These are phyloP conservation scores for Trilocha varians DNA, from an alignment of 2,888 invertebrate species.

Conservation along the genomic window DNA sequence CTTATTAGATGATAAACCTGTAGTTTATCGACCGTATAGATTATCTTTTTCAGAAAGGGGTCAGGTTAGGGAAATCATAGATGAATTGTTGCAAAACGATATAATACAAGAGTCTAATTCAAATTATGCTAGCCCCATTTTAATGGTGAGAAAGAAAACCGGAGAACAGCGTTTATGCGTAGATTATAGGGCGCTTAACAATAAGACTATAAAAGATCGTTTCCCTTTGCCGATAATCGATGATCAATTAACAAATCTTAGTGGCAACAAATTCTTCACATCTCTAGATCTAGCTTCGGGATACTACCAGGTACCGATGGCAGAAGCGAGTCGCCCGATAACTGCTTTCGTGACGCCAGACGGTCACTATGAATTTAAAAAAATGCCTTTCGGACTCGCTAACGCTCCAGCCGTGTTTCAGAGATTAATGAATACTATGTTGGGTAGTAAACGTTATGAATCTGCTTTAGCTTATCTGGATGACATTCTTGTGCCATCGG, in stretches of 20 bases:
- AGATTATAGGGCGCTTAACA: slow-evolving; percentile 17
- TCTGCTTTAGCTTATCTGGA: slow-evolving; percentile 16
- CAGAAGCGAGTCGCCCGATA: slow-evolving; percentile 11
- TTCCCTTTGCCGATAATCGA: slow-evolving; percentile 17
- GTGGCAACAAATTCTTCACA: slow-evolving; percentile 12
- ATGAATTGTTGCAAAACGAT: slow-evolving; percentile 15
- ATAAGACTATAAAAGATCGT: slow-evolving; percentile 11
- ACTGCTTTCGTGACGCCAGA: slow-evolving; percentile 22
- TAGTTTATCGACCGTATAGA: slow-evolving; percentile 11
- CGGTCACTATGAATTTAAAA: slow-evolving; percentile 16
- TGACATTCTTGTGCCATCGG: slow-evolving; percentile 17
- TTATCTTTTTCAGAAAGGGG: slow-evolving; percentile 8
- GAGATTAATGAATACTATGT: slow-evolving; percentile 9
- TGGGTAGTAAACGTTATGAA: slow-evolving; percentile 6
- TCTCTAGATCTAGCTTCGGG: slow-evolving; percentile 16
- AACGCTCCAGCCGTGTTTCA: slow-evolving; percentile 21
- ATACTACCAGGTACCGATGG: slow-evolving; percentile 22
- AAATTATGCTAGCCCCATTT: slow-evolving; percentile 16
- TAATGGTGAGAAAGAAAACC: slow-evolving; percentile 19
- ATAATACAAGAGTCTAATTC: slow-evolving; percentile 16
- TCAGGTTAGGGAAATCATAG: slow-evolving; percentile 11
- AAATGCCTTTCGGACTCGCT: slow-evolving; percentile 20
- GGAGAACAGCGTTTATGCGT: slow-evolving; percentile 17
- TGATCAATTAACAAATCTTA: slow-evolving; percentile 16
- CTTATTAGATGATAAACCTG: slow-evolving; percentile 5